Percentiles rank a stretch among this genome's conserved stretches.
phyloP scores from a whole-genome alignment of 2,888 invertebrate species.

The Trichogramma dendrolimi region DNA sequence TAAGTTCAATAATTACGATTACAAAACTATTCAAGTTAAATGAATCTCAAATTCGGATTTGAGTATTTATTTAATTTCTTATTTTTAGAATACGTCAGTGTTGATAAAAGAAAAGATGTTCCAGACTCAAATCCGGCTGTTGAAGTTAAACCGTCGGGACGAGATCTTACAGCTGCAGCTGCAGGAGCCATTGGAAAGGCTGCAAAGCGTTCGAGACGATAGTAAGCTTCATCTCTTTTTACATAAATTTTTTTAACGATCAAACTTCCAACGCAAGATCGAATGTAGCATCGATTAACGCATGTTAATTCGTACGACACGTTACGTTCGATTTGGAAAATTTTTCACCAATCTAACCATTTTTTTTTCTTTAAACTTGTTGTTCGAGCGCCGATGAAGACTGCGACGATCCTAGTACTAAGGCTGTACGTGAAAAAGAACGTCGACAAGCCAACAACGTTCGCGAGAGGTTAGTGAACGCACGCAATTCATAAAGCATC shows the following conservation, averaged over 20 bases:
- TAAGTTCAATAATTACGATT: conserved; percentile 47
- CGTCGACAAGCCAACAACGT: conserved; percentile 96
- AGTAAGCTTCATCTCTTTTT: conserved; percentile 60
- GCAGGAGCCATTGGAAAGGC: conserved; percentile 57
- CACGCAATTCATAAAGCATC: conserved; percentile 42
- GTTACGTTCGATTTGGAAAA: neutral
- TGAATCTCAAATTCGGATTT: neutral
- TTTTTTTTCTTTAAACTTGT: conserved; percentile 54
- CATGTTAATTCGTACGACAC: neutral
- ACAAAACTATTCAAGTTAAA: too few species aligned
- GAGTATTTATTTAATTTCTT: conserved; percentile 2
- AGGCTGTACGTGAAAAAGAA: conserved; percentile 91
- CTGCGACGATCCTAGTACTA: conserved; percentile 78
- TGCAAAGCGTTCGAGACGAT: conserved; percentile 70
- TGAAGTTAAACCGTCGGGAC: conserved; percentile 61
- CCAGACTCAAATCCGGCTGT: conserved; percentile 63
- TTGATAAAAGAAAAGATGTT: conserved; percentile 78
- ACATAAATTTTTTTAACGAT: conserved; percentile 6
- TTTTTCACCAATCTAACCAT: conserved; percentile 42
- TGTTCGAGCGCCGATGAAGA: conserved; percentile 82
- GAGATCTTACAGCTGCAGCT: conserved; percentile 51
- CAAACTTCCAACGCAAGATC: neutral
- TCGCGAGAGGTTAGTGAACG: conserved; percentile 80
- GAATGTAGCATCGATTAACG: too few species aligned
- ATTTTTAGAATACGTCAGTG: conserved; percentile 49